These are phyloP conservation scores for Paraescarpia echinospica DNA, from an alignment of 1,140 invertebrate species.

Conservation along the genomic window DNA sequence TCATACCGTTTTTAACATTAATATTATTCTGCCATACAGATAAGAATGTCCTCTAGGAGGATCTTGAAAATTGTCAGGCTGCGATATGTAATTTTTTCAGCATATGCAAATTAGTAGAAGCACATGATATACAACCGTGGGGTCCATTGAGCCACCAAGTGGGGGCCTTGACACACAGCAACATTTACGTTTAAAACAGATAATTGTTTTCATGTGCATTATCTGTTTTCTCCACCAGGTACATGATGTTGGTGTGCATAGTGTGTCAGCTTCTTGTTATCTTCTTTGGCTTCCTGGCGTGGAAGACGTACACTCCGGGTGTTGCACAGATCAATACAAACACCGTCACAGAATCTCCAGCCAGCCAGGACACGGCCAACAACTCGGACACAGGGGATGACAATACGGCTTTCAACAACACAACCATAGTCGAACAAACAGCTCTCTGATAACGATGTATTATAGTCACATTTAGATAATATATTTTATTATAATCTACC, in stretches of 20 bases:
- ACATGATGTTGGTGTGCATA: not conserved
- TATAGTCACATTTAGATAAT: not conserved
- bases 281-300: not conserved
- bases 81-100: too few species aligned
- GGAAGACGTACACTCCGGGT: not conserved
- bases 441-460: not conserved
- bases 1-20: too few species aligned
- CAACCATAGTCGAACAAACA: not conserved
- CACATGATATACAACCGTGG: too few species aligned
- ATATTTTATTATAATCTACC: not conserved
- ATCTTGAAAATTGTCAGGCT: too few species aligned
- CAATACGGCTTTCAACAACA: not conserved
- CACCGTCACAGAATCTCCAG: too few species aligned
- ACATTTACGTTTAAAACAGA: too few species aligned
- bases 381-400: not conserved
- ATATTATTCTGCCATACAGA: too few species aligned
- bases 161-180: too few species aligned
- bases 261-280: not conserved
- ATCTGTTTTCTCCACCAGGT: not conserved
- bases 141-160: too few species aligned
- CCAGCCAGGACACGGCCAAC: not conserved
- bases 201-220: too few species aligned
- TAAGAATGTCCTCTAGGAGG: too few species aligned
- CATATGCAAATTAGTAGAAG: too few species aligned
- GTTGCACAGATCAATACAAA: not conserved